These are phyloP conservation scores for Tyto alba DNA, from an alignment of 2,113 vertebrate species.

Conservation along the genomic window DNA sequence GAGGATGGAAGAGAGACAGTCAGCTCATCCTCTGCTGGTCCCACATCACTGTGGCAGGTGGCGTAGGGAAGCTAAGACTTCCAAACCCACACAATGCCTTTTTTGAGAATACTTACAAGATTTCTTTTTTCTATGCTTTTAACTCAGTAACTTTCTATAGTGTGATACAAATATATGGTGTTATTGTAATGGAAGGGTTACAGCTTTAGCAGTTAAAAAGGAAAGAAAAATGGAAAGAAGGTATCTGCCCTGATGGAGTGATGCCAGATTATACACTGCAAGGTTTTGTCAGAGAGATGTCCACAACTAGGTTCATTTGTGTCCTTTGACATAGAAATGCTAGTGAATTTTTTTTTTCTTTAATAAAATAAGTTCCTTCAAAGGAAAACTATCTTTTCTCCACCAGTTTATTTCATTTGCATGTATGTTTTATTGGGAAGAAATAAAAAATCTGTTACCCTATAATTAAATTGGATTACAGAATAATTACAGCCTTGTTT, in stretches of 20 bases:
- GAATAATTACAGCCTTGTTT: constrained; percentile 79
- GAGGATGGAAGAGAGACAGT: not conserved
- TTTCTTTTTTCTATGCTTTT: not conserved
- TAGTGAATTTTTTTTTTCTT: not conserved
- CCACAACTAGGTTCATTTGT: not conserved
- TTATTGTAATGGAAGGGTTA: not conserved
- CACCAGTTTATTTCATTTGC: constrained; percentile 37
- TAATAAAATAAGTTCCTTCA: not conserved
- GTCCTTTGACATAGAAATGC: not conserved
- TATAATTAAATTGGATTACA: constrained; percentile 79
- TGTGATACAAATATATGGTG: not conserved
- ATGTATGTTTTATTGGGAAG: constrained; percentile 67
- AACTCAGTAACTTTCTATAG: not conserved
- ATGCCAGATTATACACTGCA: not conserved
- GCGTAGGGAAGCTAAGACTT: not conserved
- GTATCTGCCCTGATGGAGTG: not conserved
- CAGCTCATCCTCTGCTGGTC: not conserved
- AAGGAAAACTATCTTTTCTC: constrained; percentile 1
- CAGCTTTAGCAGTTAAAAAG: not conserved
- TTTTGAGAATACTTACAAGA: not conserved
- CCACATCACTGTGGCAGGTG: accelerated
- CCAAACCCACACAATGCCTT: not conserved
- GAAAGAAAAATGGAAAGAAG: not conserved
- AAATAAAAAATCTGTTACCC: constrained; percentile 67
- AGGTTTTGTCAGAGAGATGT: not conserved